These are phyloP conservation scores for Carterocephalus palaemon DNA, from an alignment of 2,888 invertebrate genomes.

Conservation along the genomic window DNA sequence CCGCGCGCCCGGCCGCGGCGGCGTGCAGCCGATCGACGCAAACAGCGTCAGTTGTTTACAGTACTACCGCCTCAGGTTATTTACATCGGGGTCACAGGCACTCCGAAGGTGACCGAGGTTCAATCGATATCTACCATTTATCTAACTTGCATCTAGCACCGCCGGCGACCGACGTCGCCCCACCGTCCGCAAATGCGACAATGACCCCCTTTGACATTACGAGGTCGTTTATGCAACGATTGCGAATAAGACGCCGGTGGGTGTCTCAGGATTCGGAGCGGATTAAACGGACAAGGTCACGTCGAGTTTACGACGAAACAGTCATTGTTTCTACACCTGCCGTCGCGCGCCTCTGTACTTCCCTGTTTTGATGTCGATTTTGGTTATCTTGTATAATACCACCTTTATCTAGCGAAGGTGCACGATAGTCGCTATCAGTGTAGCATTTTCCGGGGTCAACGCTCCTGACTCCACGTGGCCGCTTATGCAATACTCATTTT, in stretches of 20 bases:
- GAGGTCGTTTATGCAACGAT: conserved; percentile 74
- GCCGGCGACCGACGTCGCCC: conserved; percentile 38
- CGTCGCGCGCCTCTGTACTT: conserved; percentile 34
- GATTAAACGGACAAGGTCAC: conserved; percentile 56
- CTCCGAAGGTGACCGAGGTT: conserved; percentile 70
- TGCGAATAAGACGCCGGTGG: conserved; percentile 58
- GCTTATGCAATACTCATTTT: conserved; percentile 53
- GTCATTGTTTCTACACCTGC: conserved; percentile 25
- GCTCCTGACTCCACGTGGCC: conserved; percentile 62
- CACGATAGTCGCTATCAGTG: conserved; percentile 59
- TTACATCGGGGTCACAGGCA: conserved; percentile 79
- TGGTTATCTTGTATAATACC: conserved; percentile 51
- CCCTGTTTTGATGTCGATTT: conserved; percentile 40
- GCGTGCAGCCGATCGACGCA: conserved; percentile 66
- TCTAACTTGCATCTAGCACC: conserved; percentile 29
- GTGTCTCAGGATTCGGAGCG: conserved; percentile 58
- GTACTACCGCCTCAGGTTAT: conserved; percentile 72
- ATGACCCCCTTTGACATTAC: conserved; percentile 72
- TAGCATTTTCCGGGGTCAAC: conserved; percentile 59
- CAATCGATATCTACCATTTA: conserved; percentile 29
- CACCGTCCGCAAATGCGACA: conserved; percentile 58
- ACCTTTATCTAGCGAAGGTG: conserved; percentile 56
- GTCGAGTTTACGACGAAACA: conserved; percentile 36
- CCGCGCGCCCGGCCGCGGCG: conserved; percentile 28
- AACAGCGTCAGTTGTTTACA: conserved; percentile 72